Evolutionary conservation across 2,113 vertebrate species (phyloP).

Genomic region (Zosterops lateralis): DNA sequence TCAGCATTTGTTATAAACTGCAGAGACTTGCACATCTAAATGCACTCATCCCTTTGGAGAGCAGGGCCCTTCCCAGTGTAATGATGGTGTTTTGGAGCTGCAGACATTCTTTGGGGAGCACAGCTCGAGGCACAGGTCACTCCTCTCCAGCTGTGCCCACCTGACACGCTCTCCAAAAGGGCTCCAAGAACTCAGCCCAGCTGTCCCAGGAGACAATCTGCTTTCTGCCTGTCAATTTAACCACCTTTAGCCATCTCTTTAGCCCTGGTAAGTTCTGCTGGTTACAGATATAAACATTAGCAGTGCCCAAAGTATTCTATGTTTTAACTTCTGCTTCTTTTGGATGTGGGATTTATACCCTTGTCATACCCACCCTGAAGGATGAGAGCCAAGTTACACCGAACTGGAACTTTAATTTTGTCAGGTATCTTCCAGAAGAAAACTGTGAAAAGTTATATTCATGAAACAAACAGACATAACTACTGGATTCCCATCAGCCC

Average conservation of each 20-base stretch:
- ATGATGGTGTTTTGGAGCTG: accelerated
- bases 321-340: not conserved
- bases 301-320: not conserved
- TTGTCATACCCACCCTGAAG: not conserved
- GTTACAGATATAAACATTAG: not conserved
- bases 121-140: not conserved
- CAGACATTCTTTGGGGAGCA: not conserved
- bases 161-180: not conserved
- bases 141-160: not conserved
- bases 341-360: not conserved
- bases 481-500: not conserved
- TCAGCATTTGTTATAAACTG: not conserved
- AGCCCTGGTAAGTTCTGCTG: not conserved
- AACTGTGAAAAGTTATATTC: not conserved
- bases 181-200: not conserved
- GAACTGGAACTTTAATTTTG: not conserved
- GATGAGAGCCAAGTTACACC: not conserved
- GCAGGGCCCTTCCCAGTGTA: not conserved
- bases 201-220: not conserved
- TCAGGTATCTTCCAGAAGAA: not conserved
- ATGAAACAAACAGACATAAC: not conserved
- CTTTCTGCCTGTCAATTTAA: not conserved
- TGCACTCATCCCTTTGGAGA: not conserved
- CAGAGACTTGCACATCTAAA: not conserved
- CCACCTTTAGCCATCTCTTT: not conserved